These are phyloP conservation scores for Laticauda laticaudata DNA, from an alignment of 2,113 vertebrate genomes.

Conservation along the genomic window DNA sequence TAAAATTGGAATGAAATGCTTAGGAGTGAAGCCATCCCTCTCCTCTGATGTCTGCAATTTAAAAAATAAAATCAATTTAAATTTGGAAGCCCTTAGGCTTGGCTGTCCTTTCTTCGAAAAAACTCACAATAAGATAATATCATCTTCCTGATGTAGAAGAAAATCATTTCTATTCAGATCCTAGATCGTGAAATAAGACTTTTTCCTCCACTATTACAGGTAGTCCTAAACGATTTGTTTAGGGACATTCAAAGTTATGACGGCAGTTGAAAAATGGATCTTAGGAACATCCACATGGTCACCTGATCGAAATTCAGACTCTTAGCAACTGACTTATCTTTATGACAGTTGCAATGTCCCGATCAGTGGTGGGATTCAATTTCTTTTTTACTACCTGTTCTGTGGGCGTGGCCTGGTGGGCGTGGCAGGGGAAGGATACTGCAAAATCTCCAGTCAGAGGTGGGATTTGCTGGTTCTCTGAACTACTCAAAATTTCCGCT, in stretches of 20 bases:
- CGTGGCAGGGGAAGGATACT: no score
- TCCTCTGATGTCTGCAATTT: conserved; percentile 55
- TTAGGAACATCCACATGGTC: neutral
- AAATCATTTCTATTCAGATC: neutral
- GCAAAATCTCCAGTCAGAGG: no score
- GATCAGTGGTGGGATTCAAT: no score
- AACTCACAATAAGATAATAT: neutral
- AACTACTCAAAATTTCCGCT: no score
- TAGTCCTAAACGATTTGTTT: no score
- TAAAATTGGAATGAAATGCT: conserved; percentile 67
- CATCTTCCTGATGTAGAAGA: neutral
- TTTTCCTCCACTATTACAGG: no score
- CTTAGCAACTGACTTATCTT: neutral
- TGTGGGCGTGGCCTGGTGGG: no score
- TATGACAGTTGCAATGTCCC: neutral
- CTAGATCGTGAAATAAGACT: no score
- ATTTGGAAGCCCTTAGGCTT: conserved; percentile 47
- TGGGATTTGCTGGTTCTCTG: no score
- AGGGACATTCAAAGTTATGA: no score
- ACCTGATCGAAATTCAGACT: rapidly evolving
- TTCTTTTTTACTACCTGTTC: no score
- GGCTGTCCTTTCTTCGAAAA: neutral
- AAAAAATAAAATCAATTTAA: conserved; percentile 15
- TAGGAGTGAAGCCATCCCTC: conserved; percentile 46
- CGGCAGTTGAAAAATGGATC: no score